A percentile compares a stretch with the other conserved stretches of the same genome.
Evolutionary conservation across 2,888 invertebrate genomes (phyloP).

Genomic region (Melinaea marsaeus): DNA sequence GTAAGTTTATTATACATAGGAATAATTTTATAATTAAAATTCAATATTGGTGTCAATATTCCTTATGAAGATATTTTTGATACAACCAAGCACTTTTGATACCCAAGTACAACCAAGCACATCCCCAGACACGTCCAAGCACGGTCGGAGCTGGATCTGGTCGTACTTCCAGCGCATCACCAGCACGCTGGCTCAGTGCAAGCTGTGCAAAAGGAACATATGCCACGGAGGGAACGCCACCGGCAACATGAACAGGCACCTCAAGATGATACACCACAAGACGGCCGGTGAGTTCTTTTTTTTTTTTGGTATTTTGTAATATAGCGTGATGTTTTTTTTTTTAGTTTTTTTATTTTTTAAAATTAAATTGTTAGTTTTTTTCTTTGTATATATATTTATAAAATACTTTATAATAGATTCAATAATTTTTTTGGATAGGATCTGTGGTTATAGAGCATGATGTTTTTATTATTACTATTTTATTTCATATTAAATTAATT

Average conservation of each 20-base stretch:
- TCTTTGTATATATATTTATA: no score
- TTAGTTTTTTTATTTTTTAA: not conserved
- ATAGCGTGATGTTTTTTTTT: not conserved
- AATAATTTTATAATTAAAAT: no score
- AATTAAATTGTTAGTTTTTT: no score
- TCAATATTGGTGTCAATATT: not conserved
- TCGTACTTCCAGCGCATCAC: slow-evolving; percentile 62
- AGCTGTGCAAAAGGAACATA: slow-evolving; percentile 62
- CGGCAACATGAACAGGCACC: slow-evolving; percentile 71
- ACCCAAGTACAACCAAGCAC: not conserved
- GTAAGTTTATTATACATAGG: slow-evolving; percentile 21
- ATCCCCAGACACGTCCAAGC: slow-evolving; percentile 24
- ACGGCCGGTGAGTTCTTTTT: slow-evolving; percentile 45
- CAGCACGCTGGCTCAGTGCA: slow-evolving; percentile 61
- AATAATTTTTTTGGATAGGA: no score
- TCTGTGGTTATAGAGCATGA: no score
- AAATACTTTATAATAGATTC: no score
- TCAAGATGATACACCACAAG: slow-evolving; percentile 68
- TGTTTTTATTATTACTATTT: no score
- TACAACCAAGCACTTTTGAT: slow-evolving; percentile 5
- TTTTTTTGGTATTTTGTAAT: no score
- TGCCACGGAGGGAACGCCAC: slow-evolving; percentile 71
- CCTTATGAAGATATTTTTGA: not conserved
- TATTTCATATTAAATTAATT: no score
- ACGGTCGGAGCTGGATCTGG: slow-evolving; percentile 70